Evolutionary conservation across 2,797 vertebrate genomes (phyloP), one percentile per base, ranked within the genome.

Genomic region (Sciaenops ocellatus): DNA sequence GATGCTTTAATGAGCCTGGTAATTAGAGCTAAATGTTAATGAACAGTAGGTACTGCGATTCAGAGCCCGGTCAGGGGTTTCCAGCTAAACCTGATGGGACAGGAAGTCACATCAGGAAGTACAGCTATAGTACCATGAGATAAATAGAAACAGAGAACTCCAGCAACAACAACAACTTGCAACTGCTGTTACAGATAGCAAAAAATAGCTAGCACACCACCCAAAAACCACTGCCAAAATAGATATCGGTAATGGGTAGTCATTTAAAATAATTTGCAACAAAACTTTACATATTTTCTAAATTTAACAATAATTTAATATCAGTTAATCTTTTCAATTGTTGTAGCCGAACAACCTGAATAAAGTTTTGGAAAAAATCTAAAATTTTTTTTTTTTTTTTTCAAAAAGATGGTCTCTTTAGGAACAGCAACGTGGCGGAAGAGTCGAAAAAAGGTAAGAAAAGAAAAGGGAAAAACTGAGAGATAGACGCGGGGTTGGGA

Each of bases 1-100:
- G 79, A 90, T 84, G 92, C 92, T 93, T 94, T 94, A 95, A 94
- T 94, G 93, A 94, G 91, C 81, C 88, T 84, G 79, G 85, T 94
- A 94, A 94, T 94, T 95, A 93, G 89, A 90, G 87, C 83, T 93
- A 93, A 93, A 94, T 94, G 93, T 92, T 95, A 94, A 95, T 94
- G 91, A 93, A 91, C 76, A 79, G 80, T 85, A 87, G 83, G 84
- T 87, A 85, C 74, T 79, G 82, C 80, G 82, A 83, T 84, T 84
- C 85, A 83, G 66, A 76, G 79, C 64, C 68, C 47, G 44, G 61
- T 71, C 79, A 76, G 77, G 64, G 85, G 70, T 78, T 90, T 84
- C 56, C 38, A 69, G 74, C 51, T 70, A 55, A 78, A 78, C 57
- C 71, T 65, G 41, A 71, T 69, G 69, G 78, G 57, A 83, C 47